A percentile compares a stretch with the other conserved stretches of the same genome.
phyloP scores from a whole-genome alignment of 1,140 invertebrate species.

The Drosophila littoralis region DNA sequence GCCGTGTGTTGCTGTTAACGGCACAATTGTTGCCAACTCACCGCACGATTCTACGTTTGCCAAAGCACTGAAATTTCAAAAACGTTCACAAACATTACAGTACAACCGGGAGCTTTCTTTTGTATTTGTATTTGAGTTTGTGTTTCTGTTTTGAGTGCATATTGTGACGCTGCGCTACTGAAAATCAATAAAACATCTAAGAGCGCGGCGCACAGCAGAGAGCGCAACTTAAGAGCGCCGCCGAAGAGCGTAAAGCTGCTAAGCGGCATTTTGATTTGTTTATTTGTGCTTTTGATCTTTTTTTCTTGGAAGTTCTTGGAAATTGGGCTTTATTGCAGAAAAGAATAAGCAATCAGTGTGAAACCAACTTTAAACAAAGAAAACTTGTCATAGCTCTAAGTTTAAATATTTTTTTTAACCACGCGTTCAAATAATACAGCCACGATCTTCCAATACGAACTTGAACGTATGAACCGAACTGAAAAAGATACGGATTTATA shows the following conservation, averaged over 20 bases:
- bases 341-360: neutral
- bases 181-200: slow-evolving; percentile 37
- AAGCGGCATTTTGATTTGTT: slow-evolving; percentile 9
- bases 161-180: slow-evolving; percentile 7
- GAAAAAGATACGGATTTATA: too few relatives aligned
- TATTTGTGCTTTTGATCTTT: slow-evolving; percentile 23
- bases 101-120: slow-evolving; percentile 42
- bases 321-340: slow-evolving; percentile 29
- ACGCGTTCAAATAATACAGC: neutral
- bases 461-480: too few relatives aligned
- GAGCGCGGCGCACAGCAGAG: slow-evolving; percentile 4
- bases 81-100: slow-evolving; percentile 37
- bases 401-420: neutral
- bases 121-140: slow-evolving; percentile 1
- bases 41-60: slow-evolving; percentile 49
- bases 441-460: too few relatives aligned
- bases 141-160: slow-evolving; percentile 8
- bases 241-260: slow-evolving; percentile 11
- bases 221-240: neutral
- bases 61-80: slow-evolving; percentile 58
- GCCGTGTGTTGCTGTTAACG: neutral
- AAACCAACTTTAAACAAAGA: slow-evolving; percentile 25
- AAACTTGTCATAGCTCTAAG: slow-evolving; percentile 1
- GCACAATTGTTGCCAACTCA: slow-evolving; percentile 5
- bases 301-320: slow-evolving; percentile 38